Evolutionary conservation across 2,113 vertebrate species (phyloP).

Genomic region (Menidia beryllina): DNA sequence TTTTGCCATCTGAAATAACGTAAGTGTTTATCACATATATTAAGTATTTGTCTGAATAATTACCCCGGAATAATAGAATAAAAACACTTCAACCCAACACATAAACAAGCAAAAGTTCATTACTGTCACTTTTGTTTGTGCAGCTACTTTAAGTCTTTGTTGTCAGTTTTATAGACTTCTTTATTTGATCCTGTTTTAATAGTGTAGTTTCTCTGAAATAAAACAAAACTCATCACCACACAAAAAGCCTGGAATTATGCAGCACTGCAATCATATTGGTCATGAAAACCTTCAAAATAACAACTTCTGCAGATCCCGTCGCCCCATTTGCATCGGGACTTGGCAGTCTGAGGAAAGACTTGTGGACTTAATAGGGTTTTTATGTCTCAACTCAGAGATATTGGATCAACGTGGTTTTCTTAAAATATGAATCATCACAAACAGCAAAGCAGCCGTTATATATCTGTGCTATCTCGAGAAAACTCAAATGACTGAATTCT

Average conservation of each 20-base stretch:
- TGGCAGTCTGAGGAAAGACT: slow-evolving; percentile 40
- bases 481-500: slow-evolving; percentile 50
- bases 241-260: slow-evolving; percentile 17
- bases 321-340: slow-evolving; percentile 35
- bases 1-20: slow-evolving; percentile 27
- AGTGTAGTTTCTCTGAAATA: slow-evolving; percentile 1
- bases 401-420: slow-evolving; percentile 49
- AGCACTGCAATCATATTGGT: slow-evolving; percentile 37
- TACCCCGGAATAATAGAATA: slow-evolving; percentile 3
- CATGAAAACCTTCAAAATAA: slow-evolving; percentile 38
- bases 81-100: background rate
- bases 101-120: background rate
- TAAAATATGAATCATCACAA: slow-evolving; percentile 12
- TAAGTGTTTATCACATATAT: slow-evolving; percentile 19
- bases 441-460: slow-evolving; percentile 39
- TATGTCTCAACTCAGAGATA: slow-evolving; percentile 41
- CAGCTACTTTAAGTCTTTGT: slow-evolving; percentile 16
- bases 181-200: slow-evolving; percentile 10
- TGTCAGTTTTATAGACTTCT: slow-evolving; percentile 23
- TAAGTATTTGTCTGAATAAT: slow-evolving; percentile 32
- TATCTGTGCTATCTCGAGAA: slow-evolving; percentile 42
- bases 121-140: slow-evolving; percentile 24
- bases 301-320: slow-evolving; percentile 25
- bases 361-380: slow-evolving; percentile 44
- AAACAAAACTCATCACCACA: slow-evolving; percentile 33